Percentiles rank a stretch among this genome's conserved stretches.
Evolutionary conservation across 2,888 invertebrate species (phyloP).

Genomic region (Diarsia rubi): DNA sequence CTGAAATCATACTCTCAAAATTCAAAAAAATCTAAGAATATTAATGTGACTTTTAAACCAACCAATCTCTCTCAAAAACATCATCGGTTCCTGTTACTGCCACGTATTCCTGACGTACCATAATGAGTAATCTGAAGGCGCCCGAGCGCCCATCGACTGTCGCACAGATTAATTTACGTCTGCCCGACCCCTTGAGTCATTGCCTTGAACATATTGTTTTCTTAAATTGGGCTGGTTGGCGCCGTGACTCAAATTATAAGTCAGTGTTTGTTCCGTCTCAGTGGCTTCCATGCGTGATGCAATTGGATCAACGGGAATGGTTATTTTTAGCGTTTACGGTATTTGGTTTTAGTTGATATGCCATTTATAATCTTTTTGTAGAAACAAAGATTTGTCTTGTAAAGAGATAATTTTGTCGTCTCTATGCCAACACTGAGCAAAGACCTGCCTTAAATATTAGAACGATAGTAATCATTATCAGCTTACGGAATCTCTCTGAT

Average conservation of each 20-base stretch:
- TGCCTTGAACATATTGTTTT: slow-evolving; percentile 72
- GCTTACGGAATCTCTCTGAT: too few species aligned
- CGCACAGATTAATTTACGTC: slow-evolving; percentile 75
- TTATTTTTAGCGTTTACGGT: slow-evolving; percentile 42
- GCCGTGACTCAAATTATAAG: slow-evolving; percentile 72
- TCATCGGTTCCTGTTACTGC: slow-evolving; percentile 38
- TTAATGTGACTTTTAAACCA: not conserved
- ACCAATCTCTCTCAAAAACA: slow-evolving; percentile 3
- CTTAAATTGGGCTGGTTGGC: slow-evolving; percentile 70
- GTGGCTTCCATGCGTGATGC: slow-evolving; percentile 38
- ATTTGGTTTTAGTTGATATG: not conserved
- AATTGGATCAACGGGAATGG: slow-evolving; percentile 33
- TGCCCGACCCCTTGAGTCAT: slow-evolving; percentile 75
- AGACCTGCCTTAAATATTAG: too few species aligned
- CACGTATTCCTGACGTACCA: slow-evolving; percentile 11
- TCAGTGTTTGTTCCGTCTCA: slow-evolving; percentile 54
- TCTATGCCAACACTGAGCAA: too few species aligned
- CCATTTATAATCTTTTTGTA: too few species aligned
- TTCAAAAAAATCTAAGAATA: slow-evolving; percentile 9
- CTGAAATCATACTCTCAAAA: not conserved
- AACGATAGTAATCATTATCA: too few species aligned
- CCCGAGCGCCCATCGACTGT: slow-evolving; percentile 68
- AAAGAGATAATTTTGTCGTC: not conserved
- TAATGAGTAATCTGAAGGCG: slow-evolving; percentile 78
- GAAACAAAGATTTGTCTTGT: not conserved